Evolutionary conservation across 2,888 invertebrate species (phyloP), one percentile per base, ranked within the genome.

Genomic region (Vesta saturnalis): DNA sequence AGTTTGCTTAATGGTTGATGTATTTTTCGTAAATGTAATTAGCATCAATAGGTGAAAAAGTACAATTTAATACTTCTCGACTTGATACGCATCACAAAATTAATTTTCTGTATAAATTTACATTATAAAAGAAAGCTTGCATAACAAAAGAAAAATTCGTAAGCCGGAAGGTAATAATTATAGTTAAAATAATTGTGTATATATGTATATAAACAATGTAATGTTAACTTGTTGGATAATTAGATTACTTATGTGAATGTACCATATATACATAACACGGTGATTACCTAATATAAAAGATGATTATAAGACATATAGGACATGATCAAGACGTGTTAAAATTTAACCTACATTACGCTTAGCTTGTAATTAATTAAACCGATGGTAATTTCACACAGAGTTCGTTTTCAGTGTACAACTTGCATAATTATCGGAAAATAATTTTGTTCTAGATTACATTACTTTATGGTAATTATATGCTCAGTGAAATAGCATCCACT

Each of bases 371-470:
- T 52, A 52, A 52, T 52, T 52, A 52, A n/a, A 21, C 52, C 52
- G 52, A 52, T 52, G 52, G 19, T 52, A 52, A 52, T 18, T 52
- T 52, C 52, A 52, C 52, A 52, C 18, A 52, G 21, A 21, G n/a
- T 19, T 52, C 52, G 1, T 47, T 15, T 47, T 2, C 14, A 16
- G 16, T 47, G 2, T 52, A 21, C 19, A 19, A 52, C 19, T 52
- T 52, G 52, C 52, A 21, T 52, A 52, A 52, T 52, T 21, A 52
- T 19, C 52, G 52, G 52, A 21, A 21, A 52, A 18, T 21, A 19
- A 52, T 18, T 52, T 52, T 52, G 52, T 52, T 52, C 52, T 52
- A 52, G 52, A 52, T 52, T 52, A 52, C 52, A 52, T 52, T 52
- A 52, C 12, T 19, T 52, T 52, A 52, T 52, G n/a, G n/a, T 52